Evolutionary conservation across 1,140 invertebrate species (phyloP), one percentile per base, ranked within the genome.

Genomic region (Episyrphus balteatus): DNA sequence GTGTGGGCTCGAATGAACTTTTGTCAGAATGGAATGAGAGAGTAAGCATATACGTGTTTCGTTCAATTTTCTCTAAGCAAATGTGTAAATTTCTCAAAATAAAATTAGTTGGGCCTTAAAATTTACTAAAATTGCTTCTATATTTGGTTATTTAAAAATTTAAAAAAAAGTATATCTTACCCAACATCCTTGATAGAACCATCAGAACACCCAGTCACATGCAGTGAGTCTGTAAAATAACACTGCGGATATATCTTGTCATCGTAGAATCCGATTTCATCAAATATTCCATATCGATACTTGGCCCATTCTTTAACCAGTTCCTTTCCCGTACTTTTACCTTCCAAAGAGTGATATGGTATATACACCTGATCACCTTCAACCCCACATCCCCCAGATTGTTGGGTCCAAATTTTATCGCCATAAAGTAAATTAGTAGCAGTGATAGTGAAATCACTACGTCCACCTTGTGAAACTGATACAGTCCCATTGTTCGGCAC

Each of bases 261-360:
- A 14, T 72, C 70, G 17, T 64, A 52, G 50, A 75, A 78, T 3
- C 80, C 78, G 47, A 77, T 72, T 66, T 83, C 80, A 51, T 82
- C 79, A 59, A 83, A 84, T 2, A 84, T 76, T 15, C 82, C 82
- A 64, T 81, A 84, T 0, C 81, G 73, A 55, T 79, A 81, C 57
- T 77, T 79, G 2, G 77, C 76, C 71, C 79, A 84, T 56, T 83
- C 75, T 49, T 74, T 76, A 1, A 80, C 70, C 13, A 84, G 60
- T 46, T 52, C 45, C 32, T 43, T 49, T 2, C 19, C 30, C n/a
- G 21, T 37, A 14, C 5, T 19, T 8, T 33, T 8, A 9, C 41
- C 12, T 12, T 48, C 14, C 12, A 50, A 43, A 17, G 32, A 55
- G 51, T 61, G 56, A 47, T 72, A 72, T 42, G 71, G 70, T 5